phyloP scores from a whole-genome alignment of 2,113 vertebrate genomes.

The Neogobius melanostomus region DNA sequence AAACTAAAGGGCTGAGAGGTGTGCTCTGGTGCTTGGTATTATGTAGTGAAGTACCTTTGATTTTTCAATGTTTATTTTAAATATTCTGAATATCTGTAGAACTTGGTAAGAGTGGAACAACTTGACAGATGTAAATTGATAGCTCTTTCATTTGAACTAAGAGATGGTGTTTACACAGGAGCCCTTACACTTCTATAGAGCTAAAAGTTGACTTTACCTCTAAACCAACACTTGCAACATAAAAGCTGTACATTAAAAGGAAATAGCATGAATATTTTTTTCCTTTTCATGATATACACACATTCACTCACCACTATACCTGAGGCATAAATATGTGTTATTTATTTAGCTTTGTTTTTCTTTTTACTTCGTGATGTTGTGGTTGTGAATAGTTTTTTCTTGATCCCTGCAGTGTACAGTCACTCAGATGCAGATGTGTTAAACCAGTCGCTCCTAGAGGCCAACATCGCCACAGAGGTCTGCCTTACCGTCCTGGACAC shows the following conservation, averaged over 20 bases:
- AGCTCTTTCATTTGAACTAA: constrained; percentile 45
- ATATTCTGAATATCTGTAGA: constrained; percentile 99
- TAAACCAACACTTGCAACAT: not conserved
- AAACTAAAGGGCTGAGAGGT: constrained; percentile 14
- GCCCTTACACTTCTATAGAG: constrained; percentile 30
- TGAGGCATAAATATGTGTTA: constrained; percentile 3
- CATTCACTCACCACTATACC: not conserved
- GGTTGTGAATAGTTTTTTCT: constrained; percentile 39
- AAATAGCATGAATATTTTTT: not conserved
- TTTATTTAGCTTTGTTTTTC: not conserved
- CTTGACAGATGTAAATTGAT: constrained; percentile 62
- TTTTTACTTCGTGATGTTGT: constrained; percentile 7
- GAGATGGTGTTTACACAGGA: constrained; percentile 49
- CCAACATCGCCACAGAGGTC: constrained; percentile 95
- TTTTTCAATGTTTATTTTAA: constrained; percentile 99
- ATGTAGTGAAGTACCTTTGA: constrained; percentile 92
- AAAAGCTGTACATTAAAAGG: not conserved
- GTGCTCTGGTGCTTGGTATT: constrained; percentile 33
- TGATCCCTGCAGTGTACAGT: constrained; percentile 84
- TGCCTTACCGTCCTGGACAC: constrained; percentile 96
- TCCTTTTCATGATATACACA: not conserved
- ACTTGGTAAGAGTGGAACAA: constrained; percentile 90
- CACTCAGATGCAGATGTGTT: constrained; percentile 94
- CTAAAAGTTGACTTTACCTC: not conserved
- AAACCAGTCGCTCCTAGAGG: constrained; percentile 94